Evolutionary conservation across 2,113 vertebrate species (phyloP).

Genomic region (Meriones unguiculatus): DNA sequence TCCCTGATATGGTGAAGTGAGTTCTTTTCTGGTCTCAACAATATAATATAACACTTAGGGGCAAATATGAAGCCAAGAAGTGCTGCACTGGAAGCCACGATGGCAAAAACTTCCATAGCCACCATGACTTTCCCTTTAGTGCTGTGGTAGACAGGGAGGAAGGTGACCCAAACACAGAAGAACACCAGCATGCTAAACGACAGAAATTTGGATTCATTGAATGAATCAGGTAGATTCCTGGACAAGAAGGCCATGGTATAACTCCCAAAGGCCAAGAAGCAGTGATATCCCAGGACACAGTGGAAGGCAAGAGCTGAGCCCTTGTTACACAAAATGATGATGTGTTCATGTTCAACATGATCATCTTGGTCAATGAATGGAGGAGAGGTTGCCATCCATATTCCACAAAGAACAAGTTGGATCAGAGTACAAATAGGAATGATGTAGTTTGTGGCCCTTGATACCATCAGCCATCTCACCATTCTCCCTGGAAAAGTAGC

Average conservation of each 20-base stretch:
- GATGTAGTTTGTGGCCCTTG: background rate
- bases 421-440: background rate
- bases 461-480: background rate
- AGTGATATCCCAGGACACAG: background rate
- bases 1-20: background rate
- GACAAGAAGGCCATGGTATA: background rate
- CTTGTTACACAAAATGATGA: background rate
- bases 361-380: background rate
- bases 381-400: background rate
- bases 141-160: background rate
- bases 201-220: background rate
- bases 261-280: background rate
- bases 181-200: background rate
- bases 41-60: background rate
- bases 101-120: background rate
- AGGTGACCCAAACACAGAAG: background rate
- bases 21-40: background rate
- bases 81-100: background rate
- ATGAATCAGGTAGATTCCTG: background rate
- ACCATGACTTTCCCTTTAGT: background rate
- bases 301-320: background rate
- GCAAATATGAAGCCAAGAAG: background rate
- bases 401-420: background rate
- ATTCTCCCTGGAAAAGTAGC: background rate
- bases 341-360: background rate